Conservation (phyloP, 64 coral and sea anemone genomes). For the Trachythela sp. region DNA sequence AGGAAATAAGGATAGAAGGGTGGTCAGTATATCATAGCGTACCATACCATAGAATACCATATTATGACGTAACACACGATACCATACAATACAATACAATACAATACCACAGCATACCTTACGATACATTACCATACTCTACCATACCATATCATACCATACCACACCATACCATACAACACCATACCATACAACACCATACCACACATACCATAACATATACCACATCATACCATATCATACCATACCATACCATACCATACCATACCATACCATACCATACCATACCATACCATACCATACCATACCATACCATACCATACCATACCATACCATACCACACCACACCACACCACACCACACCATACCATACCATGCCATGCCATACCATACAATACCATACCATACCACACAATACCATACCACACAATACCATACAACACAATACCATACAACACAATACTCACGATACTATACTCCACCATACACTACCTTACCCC, state of each 20-base stretch:
- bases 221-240: background rate
- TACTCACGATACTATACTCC: background rate
- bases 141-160: background rate
- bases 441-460: too few species aligned
- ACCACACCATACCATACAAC: background rate
- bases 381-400: too few species aligned
- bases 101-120: background rate
- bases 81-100: background rate
- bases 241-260: background rate
- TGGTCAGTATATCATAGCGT: background rate
- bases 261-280: background rate
- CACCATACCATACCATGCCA: background rate
- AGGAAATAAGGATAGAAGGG: background rate
- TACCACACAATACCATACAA: background rate
- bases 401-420: background rate
- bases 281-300: background rate
- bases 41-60: background rate
- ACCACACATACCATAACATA: background rate
- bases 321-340: too few species aligned
- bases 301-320: background rate
- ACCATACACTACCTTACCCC: background rate
- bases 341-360: background rate
- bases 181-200: background rate
- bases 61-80: too few species aligned
- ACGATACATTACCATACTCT: background rate